Evolutionary conservation across 2,797 vertebrate species (phyloP).

Genomic region (Acrocephalus scirpaceus): DNA sequence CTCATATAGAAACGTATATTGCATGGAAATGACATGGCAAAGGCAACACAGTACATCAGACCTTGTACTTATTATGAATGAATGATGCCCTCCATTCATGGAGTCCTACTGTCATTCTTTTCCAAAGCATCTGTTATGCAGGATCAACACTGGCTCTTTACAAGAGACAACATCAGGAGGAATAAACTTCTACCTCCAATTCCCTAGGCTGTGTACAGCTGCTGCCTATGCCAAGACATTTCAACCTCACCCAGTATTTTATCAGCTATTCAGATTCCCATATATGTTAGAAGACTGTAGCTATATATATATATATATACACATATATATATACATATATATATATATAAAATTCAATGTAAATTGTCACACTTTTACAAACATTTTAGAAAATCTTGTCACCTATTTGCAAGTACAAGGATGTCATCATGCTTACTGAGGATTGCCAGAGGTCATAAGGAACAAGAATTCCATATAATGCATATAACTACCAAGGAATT

Average conservation of each 20-base stretch:
- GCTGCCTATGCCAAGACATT: not conserved
- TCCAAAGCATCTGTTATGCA: not conserved
- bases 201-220: not conserved
- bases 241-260: not conserved
- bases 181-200: not conserved
- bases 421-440: not conserved
- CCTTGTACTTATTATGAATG: not conserved
- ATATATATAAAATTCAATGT: not conserved
- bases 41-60: not conserved
- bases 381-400: not conserved
- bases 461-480: not conserved
- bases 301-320: not conserved
- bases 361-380: not conserved
- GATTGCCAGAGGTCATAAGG: not conserved
- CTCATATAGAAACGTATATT: not conserved
- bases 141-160: not conserved
- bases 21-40: slow-evolving; percentile 10
- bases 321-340: too few relatives aligned
- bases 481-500: not conserved
- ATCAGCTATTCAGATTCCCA: not conserved
- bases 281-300: not conserved
- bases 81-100: not conserved
- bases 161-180: not conserved
- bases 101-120: not conserved
- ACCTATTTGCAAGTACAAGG: not conserved